Percentiles rank a stretch among this genome's conserved stretches.
Evolutionary conservation across 1,140 invertebrate species (phyloP).

Genomic region (Drepana arcuata): DNA sequence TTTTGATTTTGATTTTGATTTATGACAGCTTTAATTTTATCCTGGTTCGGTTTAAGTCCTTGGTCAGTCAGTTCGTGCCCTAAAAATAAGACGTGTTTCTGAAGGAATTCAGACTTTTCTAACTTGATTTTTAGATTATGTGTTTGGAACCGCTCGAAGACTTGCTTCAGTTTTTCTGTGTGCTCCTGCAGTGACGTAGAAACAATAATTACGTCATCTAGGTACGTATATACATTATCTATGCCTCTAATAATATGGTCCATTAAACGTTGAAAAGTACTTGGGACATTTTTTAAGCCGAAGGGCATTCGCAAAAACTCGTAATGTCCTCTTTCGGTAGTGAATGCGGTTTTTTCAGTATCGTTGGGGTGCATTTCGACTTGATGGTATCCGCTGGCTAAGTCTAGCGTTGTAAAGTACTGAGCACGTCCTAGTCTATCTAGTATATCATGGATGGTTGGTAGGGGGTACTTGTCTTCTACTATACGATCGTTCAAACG

Average conservation of each 20-base stretch:
- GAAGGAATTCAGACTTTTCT: not conserved
- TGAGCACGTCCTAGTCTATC: conserved; percentile 29
- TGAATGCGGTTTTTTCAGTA: conserved; percentile 47
- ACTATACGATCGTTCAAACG: conserved; percentile 18
- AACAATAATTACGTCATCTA: conserved; percentile 41
- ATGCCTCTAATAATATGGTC: conserved; percentile 29
- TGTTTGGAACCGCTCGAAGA: conserved; percentile 43
- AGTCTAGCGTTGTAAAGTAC: conserved; percentile 36
- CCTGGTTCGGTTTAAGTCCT: not conserved
- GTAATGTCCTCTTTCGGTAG: conserved; percentile 40
- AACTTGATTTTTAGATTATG: not conserved
- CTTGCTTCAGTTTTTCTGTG: conserved; percentile 32
- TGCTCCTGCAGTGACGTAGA: conserved; percentile 38
- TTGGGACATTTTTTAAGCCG: conserved; percentile 46
- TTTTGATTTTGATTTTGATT: too few relatives aligned
- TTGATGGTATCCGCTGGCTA: conserved; percentile 39
- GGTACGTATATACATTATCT: conserved; percentile 31
- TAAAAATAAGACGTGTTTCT: not conserved
- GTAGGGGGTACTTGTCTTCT: conserved; percentile 66
- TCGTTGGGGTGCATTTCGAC: conserved; percentile 23
- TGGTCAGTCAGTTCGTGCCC: not conserved
- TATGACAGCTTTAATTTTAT: conserved; percentile 1
- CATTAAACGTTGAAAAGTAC: conserved; percentile 59
- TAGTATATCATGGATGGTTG: conserved; percentile 56
- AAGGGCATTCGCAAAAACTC: conserved; percentile 47